A percentile compares a stretch with the other conserved stretches of the same genome.
These are phyloP conservation scores for Mermis nigrescens DNA, from an alignment of 2,888 invertebrate species.

Conservation along the genomic window DNA sequence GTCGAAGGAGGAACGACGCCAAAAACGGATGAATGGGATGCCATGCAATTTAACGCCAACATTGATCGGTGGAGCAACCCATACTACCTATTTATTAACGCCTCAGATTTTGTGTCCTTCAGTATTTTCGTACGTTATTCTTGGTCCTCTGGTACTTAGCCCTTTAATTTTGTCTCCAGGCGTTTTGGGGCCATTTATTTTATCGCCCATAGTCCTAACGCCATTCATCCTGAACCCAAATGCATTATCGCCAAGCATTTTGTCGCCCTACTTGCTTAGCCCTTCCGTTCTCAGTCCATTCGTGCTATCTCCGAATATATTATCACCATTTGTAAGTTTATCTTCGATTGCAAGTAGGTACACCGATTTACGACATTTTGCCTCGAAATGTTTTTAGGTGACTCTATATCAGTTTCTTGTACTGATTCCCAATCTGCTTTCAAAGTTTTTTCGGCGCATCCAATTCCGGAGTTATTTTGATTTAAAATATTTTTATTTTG, in stretches of 20 bases:
- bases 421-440: too few relatives aligned
- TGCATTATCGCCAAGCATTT: neutral
- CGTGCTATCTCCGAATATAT: neutral
- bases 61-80: neutral
- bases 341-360: too few relatives aligned
- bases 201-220: neutral
- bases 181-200: neutral
- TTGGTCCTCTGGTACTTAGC: neutral
- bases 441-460: neutral
- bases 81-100: neutral
- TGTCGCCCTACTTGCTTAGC: neutral
- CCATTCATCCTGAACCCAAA: neutral
- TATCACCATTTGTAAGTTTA: neutral
- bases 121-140: neutral
- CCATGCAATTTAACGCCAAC: neutral
- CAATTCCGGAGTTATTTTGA: too few relatives aligned
- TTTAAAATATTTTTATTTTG: too few relatives aligned
- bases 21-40: neutral
- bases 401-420: too few relatives aligned
- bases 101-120: neutral
- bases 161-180: neutral
- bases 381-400: too few relatives aligned
- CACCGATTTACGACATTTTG: too few relatives aligned
- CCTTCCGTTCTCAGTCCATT: constrained; percentile 1
- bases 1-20: too few relatives aligned